Evolutionary conservation across 2,888 invertebrate species (phyloP).

Genomic region (Cylloceria caligata): DNA sequence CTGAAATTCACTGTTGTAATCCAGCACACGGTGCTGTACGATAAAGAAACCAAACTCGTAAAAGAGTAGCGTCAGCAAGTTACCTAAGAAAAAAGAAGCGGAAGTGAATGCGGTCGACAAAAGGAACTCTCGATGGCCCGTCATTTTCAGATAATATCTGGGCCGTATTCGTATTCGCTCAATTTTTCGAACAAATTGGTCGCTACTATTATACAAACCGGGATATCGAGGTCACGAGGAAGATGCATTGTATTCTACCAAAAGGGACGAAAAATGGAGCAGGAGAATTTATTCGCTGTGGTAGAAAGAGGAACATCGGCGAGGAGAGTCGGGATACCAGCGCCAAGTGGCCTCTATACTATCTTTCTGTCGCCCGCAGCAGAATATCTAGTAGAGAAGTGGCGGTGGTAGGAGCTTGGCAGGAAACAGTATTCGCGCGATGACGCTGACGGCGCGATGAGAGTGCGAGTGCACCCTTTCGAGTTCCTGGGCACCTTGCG

Average conservation of each 20-base stretch:
- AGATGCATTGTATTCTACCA: constrained; percentile 7
- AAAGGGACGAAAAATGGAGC: constrained; percentile 39
- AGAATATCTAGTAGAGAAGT: constrained; percentile 14
- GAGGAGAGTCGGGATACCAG: constrained; percentile 32
- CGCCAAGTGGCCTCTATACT: constrained; percentile 27
- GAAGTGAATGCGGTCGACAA: background rate
- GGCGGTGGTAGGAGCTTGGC: constrained; percentile 38
- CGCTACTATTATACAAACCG: background rate
- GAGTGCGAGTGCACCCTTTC: constrained; percentile 49
- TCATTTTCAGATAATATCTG: constrained; percentile 1
- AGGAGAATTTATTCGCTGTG: constrained; percentile 43
- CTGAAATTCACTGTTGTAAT: background rate
- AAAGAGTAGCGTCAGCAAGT: background rate
- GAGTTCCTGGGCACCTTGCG: constrained; percentile 13
- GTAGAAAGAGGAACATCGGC: constrained; percentile 3
- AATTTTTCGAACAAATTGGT: constrained; percentile 11
- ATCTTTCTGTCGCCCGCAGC: constrained; percentile 22
- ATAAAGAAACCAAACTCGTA: background rate
- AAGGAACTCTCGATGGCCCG: background rate
- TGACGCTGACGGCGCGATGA: constrained; percentile 42
- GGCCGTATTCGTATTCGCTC: background rate
- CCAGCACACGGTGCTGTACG: background rate
- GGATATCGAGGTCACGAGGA: constrained; percentile 18
- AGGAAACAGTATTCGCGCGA: constrained; percentile 56
- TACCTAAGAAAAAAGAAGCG: background rate